A percentile compares a stretch with the other conserved stretches of the same genome.
phyloP scores from a whole-genome alignment of 2,113 vertebrate genomes.

The Pandion haliaetus region DNA sequence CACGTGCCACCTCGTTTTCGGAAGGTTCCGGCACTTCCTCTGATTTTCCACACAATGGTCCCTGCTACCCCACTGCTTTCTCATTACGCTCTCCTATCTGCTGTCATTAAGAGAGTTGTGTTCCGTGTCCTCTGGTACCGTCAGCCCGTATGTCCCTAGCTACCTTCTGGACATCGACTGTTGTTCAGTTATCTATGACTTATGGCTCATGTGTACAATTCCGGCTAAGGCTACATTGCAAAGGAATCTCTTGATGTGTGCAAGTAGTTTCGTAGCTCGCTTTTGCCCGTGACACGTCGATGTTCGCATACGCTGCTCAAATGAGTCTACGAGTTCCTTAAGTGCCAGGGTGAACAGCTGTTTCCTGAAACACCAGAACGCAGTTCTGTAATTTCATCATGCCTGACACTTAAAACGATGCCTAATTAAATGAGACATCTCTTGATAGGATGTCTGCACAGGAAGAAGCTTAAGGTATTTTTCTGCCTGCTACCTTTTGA shows the following conservation, averaged over 20 bases:
- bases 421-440: not conserved
- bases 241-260: not conserved
- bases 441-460: not conserved
- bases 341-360: not conserved
- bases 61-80: not conserved
- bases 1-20: fast-evolving
- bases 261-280: not conserved
- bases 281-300: not conserved
- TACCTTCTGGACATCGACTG: not conserved
- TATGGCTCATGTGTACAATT: fast-evolving
- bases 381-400: not conserved
- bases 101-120: not conserved
- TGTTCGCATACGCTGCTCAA: not conserved
- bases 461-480: not conserved
- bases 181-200: fast-evolving
- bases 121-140: not conserved
- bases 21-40: fast-evolving
- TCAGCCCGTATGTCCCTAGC: fast-evolving
- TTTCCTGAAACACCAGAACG: not conserved
- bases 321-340: not conserved
- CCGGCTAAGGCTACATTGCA: not conserved
- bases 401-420: not conserved
- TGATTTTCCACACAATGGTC: fast-evolving
- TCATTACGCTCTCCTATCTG: fast-evolving
- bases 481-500: not conserved